Base-by-base conservation (phyloP, 1,140 invertebrate species). In the Drosophila pseudoobscura region DNA sequence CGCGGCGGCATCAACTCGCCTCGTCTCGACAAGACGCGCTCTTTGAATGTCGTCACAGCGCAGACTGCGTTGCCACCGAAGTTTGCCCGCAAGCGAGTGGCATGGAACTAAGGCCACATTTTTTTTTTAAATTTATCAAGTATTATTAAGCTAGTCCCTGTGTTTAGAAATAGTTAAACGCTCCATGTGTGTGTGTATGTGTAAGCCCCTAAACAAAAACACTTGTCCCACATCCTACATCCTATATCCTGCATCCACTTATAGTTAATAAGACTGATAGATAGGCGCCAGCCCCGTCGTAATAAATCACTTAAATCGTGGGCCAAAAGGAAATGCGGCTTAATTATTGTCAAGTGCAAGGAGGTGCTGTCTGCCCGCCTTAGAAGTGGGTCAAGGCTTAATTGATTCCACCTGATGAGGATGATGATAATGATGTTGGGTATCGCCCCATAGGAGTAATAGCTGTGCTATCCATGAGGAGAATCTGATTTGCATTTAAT, bases 11-110 rank as follows among this genome's bases (percentile, higher is more conserved):
- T 26, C 8, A 82, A 87, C 20, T 68, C 78, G 8, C 58, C 70
- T 9, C 66, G 70, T 3, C 69, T 89, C 2, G 47, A 41, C 24
- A 70, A 82, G 9, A 82, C 90, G 0, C 89, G 89, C 11, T 75
- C 84, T 24, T 7, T 89, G 55, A 85, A 78, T 46, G 80, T 89
- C 29, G 89, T 91, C 47, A 88, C 75, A 4, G 26, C 82, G 0
- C 59, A 84, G 52, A 89, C 68, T 9, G 76, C 82, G 0, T 43
- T 69, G 39, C 78, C 89, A 7, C 89, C 89, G 6, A 73, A 76
- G 56, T 91, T 91, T 47, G 89, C 82, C 8, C 89, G 89, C 17
- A 91, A 91, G 51, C 80, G 82, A 8, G 82, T 91, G 44, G 89
- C 83, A 24, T 91, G 89, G 89, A 89, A 82, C 4, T 88, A 68